Evolutionary conservation across 2,888 invertebrate species (phyloP), one percentile per base, ranked within the genome.

Genomic region (Oscheius sp.): DNA sequence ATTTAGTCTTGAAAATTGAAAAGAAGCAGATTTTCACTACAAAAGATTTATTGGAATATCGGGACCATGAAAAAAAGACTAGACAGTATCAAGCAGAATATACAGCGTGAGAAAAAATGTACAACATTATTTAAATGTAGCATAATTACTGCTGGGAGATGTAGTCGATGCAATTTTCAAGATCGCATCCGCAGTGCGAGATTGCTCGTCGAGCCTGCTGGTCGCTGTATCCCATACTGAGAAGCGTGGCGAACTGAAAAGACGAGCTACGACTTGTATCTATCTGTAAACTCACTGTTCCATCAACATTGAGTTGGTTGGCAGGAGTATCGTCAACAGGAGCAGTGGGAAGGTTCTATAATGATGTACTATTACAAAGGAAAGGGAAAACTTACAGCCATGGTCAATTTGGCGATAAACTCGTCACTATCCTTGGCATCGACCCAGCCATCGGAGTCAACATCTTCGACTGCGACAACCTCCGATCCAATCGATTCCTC

Each of bases 171-270:
- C 70, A 70, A 27, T 29, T 59, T 3, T 49, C 21, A 1, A 70
- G 1, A 18, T 70, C 70, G 59, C 27, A 46, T 25, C 70, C 70
- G 27, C 70, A 70, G 49, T 70, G 70, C n/a, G 53, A 41, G 21
- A 70, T 70, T 18, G 70, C 70, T 12, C 70, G 58, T 23, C 59
- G 58, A 23, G 49, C 49, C 59, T 59, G 21, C 27, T 16, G n/a
- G 27, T 70, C 59, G 16, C 29, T n/a, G 35, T 25, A 70, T 7
- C 70, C 70, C 46, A 70, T 23, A 2, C 27, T 23, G 25, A 61
- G 13, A 9, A 70, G 61, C 12, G 45, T 23, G 52, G 59, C 27
- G 1, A 70, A 18, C 70, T 70, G 18, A 46, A 59, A 69, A 43
- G 21, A 0, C 21, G 29, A 0, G 3, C 35, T 35, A 35, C 35